Evolutionary conservation across 2,888 invertebrate species (phyloP).

Genomic region (Microdon myrmicae): DNA sequence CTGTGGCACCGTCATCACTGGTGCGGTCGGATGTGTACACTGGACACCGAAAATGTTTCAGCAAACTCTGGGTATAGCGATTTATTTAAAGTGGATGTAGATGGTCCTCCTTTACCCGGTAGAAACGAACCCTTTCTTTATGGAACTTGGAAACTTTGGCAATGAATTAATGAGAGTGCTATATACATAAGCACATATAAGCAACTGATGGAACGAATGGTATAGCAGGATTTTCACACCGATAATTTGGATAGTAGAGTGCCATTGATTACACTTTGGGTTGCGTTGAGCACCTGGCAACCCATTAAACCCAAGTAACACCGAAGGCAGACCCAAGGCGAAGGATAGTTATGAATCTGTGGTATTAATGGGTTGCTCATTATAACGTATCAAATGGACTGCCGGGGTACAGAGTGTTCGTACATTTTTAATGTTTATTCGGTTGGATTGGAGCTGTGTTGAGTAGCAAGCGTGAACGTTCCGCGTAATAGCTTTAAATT

Average conservation of each 20-base stretch:
- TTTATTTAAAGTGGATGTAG: too few species aligned
- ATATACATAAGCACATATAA: conserved; percentile 12
- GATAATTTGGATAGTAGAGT: conserved; percentile 2
- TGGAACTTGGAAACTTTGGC: conserved; percentile 38
- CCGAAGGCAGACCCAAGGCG: background rate
- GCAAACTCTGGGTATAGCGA: conserved; percentile 17
- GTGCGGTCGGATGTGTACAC: conserved; percentile 1
- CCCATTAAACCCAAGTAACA: conserved; percentile 32
- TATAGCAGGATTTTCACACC: conserved; percentile 29
- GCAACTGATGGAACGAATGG: too few species aligned
- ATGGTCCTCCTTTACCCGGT: background rate
- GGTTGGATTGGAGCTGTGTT: conserved; percentile 22
- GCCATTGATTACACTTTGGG: conserved; percentile 32
- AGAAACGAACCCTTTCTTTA: conserved; percentile 49
- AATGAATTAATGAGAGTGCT: conserved; percentile 50
- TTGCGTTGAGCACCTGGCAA: conserved; percentile 38
- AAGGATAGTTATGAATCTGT: too few species aligned
- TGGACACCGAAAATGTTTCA: conserved; percentile 16
- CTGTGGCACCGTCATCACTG: conserved; percentile 41
- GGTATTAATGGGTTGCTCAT: conserved; percentile 26
- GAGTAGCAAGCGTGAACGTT: too few species aligned
- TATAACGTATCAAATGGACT: conserved; percentile 44
- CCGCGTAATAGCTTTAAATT: too few species aligned
- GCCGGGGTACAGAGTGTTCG: conserved; percentile 24
- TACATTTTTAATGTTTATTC: conserved; percentile 47